Evolutionary conservation across 2,888 invertebrate genomes (phyloP), one percentile per base, ranked within the genome.

Genomic region (Thymelicus acteon): DNA sequence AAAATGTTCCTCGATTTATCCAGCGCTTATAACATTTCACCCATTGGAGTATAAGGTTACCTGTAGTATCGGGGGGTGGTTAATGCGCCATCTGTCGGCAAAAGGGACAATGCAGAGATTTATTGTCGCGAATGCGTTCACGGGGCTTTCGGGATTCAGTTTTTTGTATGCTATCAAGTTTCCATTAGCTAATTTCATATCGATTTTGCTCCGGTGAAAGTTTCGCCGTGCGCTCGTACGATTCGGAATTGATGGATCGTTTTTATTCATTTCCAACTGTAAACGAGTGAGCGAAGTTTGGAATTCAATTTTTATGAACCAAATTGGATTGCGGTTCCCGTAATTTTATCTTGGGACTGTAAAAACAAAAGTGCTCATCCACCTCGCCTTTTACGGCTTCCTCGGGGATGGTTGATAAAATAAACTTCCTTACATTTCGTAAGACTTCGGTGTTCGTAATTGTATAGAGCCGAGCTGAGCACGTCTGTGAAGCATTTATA

Each of bases 161-260:
- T 92, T 92, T 92, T 92, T 91, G 90, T 80, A 78, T 83, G 88
- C 91, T 91, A 92, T 93, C 93, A 92, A 92, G 90, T 92, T 93
- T 92, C 92, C 92, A 92, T 93, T 93, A 92, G 91, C 92, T 93
- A 93, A 93, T 93, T 92, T 88, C 87, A 82, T 89, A 92, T 92
- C 89, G 92, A 86, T 86, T 85, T 82, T 78, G 76, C 71, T 79
- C 80, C 79, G 78, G 87, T 81, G 85, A 83, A 87, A 88, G 83
- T 86, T 88, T 83, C 82, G 76, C 80, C 79, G 79, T 76, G 78
- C 76, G 78, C 79, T 69, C 79, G 80, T 82, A 77, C 84, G 83
- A 87, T 89, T 83, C 82, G 77, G 76, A 86, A 86, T 88, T 91
- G 91, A 92, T 92, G 89, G 90, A 91, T 92, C 87, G 89, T 87